Percentiles rank a stretch among this genome's conserved stretches.
phyloP scores from a whole-genome alignment of 2,888 invertebrate genomes.

The Melangyna quadrimaculata region DNA sequence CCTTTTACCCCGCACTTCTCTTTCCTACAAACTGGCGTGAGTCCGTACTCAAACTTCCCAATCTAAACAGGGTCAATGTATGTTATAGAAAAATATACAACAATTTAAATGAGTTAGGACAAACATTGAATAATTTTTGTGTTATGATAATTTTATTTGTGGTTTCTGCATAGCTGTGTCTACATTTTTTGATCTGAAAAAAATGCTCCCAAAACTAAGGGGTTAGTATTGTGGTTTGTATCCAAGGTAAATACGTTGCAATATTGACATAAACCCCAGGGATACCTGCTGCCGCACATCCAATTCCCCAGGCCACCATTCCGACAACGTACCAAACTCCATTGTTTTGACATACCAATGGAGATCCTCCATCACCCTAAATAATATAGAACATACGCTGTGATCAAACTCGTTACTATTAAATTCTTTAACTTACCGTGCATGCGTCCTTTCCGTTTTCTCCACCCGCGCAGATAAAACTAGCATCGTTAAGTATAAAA shows the following conservation, averaged over 20 bases:
- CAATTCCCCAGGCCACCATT: constrained; percentile 83
- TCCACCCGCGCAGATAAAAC: constrained; percentile 91
- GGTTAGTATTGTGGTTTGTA: constrained; percentile 80
- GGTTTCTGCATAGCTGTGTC: too few relatives aligned
- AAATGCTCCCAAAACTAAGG: not conserved
- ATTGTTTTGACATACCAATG: constrained; percentile 77
- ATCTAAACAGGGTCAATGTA: too few relatives aligned
- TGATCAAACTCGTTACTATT: not conserved
- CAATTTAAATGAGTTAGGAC: too few relatives aligned
- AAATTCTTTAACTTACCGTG: constrained; percentile 82
- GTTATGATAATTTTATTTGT: too few relatives aligned
- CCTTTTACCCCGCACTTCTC: too few relatives aligned
- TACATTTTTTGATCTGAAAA: not conserved
- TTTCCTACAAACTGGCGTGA: too few relatives aligned
- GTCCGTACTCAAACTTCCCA: too few relatives aligned
- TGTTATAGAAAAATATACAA: too few relatives aligned
- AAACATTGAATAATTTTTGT: too few relatives aligned
- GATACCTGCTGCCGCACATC: constrained; percentile 85
- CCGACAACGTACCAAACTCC: constrained; percentile 81
- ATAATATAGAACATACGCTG: not conserved
- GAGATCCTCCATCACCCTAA: constrained; percentile 83
- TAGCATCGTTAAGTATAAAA: constrained; percentile 85
- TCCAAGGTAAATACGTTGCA: constrained; percentile 86
- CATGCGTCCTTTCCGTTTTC: constrained; percentile 89
- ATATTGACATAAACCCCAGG: constrained; percentile 91